phyloP scores from a whole-genome alignment of 2,113 vertebrate genomes.

The Coptodon bakossiorum region DNA sequence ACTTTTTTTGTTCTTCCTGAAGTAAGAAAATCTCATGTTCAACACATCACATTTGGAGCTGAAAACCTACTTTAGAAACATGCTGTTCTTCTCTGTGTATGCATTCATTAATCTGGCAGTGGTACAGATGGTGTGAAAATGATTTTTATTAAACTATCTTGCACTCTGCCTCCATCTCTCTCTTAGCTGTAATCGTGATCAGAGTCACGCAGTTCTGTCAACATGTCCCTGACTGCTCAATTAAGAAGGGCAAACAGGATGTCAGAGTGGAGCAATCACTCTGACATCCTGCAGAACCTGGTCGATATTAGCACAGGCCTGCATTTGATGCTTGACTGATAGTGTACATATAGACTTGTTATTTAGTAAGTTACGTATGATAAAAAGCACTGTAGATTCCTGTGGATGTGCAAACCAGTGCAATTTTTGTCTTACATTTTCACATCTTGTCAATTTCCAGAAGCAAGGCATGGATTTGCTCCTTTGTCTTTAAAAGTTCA shows the following conservation, averaged over 20 bases:
- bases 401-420: background rate
- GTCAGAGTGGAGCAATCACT: background rate
- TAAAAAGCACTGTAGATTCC: background rate
- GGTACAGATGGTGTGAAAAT: background rate
- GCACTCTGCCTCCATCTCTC: background rate
- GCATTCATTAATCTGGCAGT: background rate
- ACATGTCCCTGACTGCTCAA: conserved; percentile 9
- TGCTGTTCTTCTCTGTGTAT: background rate
- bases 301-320: background rate
- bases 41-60: background rate
- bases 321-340: background rate
- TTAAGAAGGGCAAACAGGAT: conserved; percentile 19
- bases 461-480: background rate
- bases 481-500: background rate
- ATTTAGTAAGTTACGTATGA: background rate
- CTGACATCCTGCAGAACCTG: background rate
- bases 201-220: conserved; percentile 4
- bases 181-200: background rate
- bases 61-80: background rate
- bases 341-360: background rate
- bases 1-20: background rate
- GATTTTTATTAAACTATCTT: background rate
- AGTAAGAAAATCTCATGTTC: background rate
- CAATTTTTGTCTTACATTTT: background rate
- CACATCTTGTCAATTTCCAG: background rate